Evolutionary conservation across 1,140 invertebrate species (phyloP).

Genomic region (Watersipora subatra): DNA sequence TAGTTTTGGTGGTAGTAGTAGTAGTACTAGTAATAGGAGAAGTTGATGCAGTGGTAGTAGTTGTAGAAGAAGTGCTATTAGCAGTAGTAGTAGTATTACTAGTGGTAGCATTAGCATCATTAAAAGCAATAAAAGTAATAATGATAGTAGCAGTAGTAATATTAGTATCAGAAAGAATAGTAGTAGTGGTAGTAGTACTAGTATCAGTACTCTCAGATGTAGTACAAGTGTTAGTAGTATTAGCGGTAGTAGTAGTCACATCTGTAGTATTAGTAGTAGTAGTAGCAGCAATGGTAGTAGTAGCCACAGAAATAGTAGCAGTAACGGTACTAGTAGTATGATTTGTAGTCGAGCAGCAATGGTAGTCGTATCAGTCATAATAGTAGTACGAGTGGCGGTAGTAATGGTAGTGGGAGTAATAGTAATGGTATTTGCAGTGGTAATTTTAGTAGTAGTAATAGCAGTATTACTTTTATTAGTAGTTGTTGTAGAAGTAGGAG

Average conservation of each 20-base stretch:
- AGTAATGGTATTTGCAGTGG: conserved; percentile 8
- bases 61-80: conserved; percentile 6
- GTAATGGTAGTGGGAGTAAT: conserved; percentile 8
- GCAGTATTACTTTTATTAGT: background rate
- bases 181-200: conserved; percentile 7
- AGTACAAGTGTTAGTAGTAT: conserved; percentile 5
- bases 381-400: conserved; percentile 8
- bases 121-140: conserved; percentile 3
- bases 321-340: conserved; percentile 7
- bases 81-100: conserved; percentile 7
- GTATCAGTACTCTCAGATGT: conserved; percentile 1
- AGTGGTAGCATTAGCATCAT: conserved; percentile 5
- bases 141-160: background rate
- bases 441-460: conserved; percentile 7
- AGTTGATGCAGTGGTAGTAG: conserved; percentile 5
- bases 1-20: conserved; percentile 8
- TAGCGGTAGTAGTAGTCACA: conserved; percentile 6
- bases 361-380: conserved; percentile 6
- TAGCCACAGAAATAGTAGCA: conserved; percentile 2
- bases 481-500: conserved; percentile 6
- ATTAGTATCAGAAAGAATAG: conserved; percentile 2
- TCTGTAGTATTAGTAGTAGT: no score
- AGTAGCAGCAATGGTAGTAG: conserved; percentile 5
- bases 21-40: conserved; percentile 7
- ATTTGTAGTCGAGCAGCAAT: conserved; percentile 5